Percentiles rank a stretch among this genome's conserved stretches.
These are phyloP conservation scores for Caranx ignobilis DNA, from an alignment of 2,113 vertebrate species.

Conservation along the genomic window DNA sequence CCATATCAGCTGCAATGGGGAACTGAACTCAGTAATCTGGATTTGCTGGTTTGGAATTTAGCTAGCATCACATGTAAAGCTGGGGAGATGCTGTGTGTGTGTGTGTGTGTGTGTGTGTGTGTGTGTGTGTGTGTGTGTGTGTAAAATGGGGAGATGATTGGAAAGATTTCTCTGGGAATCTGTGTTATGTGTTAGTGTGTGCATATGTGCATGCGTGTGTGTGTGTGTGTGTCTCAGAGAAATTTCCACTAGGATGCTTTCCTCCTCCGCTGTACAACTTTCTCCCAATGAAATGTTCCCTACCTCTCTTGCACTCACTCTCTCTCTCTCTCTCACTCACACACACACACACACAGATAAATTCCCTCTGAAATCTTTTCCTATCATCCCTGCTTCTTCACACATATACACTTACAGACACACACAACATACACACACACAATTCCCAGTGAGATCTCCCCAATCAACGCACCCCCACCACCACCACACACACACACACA, in stretches of 20 bases:
- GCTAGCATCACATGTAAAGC: constrained; percentile 63
- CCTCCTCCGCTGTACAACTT: constrained; percentile 47
- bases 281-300: constrained; percentile 57
- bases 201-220: neutral
- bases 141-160: constrained; percentile 47
- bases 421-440: constrained; percentile 43
- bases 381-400: constrained; percentile 24
- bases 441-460: constrained; percentile 79
- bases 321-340: neutral
- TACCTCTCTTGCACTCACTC: constrained; percentile 22
- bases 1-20: constrained; percentile 53
- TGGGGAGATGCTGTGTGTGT: constrained; percentile 13
- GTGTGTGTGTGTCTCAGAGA: constrained; percentile 57
- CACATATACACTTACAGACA: constrained; percentile 26
- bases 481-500: constrained; percentile 23
- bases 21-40: constrained; percentile 74
- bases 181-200: neutral
- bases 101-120: constrained; percentile 15
- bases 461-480: constrained; percentile 73
- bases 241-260: constrained; percentile 61
- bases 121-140: constrained; percentile 7
- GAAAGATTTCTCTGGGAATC: constrained; percentile 58
- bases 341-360: constrained; percentile 31
- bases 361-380: constrained; percentile 68
- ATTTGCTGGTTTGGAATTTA: constrained; percentile 70